Conservation (phyloP, 2,888 invertebrate species). For the Leptogaster cylindrica region DNA sequence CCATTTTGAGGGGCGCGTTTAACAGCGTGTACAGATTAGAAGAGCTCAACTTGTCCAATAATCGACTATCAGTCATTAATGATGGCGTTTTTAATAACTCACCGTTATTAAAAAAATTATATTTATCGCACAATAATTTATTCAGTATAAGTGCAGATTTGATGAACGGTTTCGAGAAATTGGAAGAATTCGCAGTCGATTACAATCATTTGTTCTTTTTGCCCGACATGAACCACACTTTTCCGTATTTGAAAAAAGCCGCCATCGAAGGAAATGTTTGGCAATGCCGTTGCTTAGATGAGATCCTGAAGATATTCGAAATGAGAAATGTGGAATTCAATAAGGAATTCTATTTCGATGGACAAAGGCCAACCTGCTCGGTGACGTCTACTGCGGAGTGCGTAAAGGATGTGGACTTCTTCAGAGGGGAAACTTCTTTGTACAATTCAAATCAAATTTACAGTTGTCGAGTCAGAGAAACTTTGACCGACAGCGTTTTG, state of each 20-base stretch:
- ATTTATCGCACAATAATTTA: conserved; percentile 55
- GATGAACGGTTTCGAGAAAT: too few species aligned
- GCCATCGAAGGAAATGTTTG: conserved; percentile 59
- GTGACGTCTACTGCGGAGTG: conserved; percentile 49
- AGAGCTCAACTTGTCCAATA: conserved; percentile 52
- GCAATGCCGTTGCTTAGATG: conserved; percentile 49
- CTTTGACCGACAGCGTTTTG: too few species aligned
- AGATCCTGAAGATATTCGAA: neutral
- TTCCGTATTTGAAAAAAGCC: conserved; percentile 51
- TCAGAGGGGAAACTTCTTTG: conserved; percentile 50
- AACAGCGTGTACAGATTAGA: too few species aligned
- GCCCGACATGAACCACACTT: conserved; percentile 52
- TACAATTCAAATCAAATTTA: too few species aligned
- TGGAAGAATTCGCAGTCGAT: conserved; percentile 54
- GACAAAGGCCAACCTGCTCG: conserved; percentile 52
- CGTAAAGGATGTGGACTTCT: conserved; percentile 52
- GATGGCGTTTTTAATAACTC: conserved; percentile 55
- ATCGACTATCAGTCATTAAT: conserved; percentile 47
- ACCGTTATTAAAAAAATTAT: conserved; percentile 54
- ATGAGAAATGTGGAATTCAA: neutral
- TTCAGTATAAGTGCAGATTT: too few species aligned
- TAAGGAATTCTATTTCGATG: neutral
- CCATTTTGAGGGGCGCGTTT: too few species aligned
- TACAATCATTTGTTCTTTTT: conserved; percentile 57
- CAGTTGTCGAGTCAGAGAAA: too few species aligned